Conservation (phyloP, 2,888 invertebrate species). For the Lasioglossum lativentre region DNA sequence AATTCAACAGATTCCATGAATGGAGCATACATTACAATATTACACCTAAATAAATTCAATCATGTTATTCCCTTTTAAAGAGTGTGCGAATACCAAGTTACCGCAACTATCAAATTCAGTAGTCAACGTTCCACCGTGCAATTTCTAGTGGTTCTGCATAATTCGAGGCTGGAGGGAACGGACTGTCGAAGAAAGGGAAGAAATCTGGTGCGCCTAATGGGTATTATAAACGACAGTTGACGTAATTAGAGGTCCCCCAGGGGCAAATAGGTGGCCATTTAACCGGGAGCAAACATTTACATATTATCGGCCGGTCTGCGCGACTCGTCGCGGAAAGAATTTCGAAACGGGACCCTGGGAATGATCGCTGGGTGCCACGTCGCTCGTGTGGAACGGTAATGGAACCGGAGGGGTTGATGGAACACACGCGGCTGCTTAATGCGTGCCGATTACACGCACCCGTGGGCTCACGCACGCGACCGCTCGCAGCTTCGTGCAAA, state of each 20-base stretch:
- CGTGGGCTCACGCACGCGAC: constrained; percentile 72
- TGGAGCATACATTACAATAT: too few species aligned
- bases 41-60: neutral
- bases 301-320: constrained; percentile 66
- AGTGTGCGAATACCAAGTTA: neutral
- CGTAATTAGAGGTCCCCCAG: constrained; percentile 44
- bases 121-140: neutral
- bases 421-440: constrained; percentile 67
- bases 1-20: too few species aligned
- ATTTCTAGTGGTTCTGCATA: neutral
- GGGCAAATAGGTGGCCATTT: constrained; percentile 70
- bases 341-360: constrained; percentile 58
- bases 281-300: constrained; percentile 76
- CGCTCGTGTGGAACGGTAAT: constrained; percentile 56
- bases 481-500: constrained; percentile 10
- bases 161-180: neutral
- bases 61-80: neutral
- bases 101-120: neutral
- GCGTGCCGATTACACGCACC: constrained; percentile 78
- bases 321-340: constrained; percentile 29
- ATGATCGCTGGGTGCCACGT: constrained; percentile 49
- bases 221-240: constrained; percentile 26
- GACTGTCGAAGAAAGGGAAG: neutral
- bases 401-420: constrained; percentile 58
- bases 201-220: constrained; percentile 30